These are phyloP conservation scores for Ascaphus truei DNA, from an alignment of 2,113 vertebrate species.

Conservation along the genomic window DNA sequence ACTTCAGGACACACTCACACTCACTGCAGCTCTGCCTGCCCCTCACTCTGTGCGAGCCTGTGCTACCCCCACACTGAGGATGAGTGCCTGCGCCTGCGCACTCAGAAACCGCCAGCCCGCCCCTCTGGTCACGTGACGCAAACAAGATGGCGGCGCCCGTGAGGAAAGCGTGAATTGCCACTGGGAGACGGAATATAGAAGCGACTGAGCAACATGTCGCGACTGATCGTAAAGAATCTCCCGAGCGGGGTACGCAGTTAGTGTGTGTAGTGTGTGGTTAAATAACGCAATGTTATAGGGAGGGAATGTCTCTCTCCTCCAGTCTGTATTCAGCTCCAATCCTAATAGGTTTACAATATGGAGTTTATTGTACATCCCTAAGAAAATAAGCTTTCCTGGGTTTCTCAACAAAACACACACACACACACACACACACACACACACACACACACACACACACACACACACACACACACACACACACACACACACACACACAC, in stretches of 20 bases:
- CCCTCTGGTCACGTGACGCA: conserved; percentile 18
- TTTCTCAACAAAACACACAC: too few species aligned
- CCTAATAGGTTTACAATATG: too few species aligned
- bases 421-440: too few species aligned
- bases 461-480: too few species aligned
- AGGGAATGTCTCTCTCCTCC: background rate
- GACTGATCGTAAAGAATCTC: conserved; percentile 92
- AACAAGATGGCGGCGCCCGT: conserved; percentile 60
- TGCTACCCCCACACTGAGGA: background rate
- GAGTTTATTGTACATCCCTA: too few species aligned
- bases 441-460: too few species aligned
- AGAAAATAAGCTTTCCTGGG: too few species aligned
- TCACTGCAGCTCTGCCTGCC: background rate
- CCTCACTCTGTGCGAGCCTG: background rate
- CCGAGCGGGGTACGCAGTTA: conserved; percentile 91
- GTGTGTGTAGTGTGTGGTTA: conserved; percentile 31
- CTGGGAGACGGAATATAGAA: rapidly evolving
- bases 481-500: too few species aligned
- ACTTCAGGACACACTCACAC: background rate
- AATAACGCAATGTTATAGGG: background rate
- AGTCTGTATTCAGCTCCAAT: background rate
- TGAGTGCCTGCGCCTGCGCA: background rate
- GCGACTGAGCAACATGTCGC: conserved; percentile 66
- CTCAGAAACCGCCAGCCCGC: too few species aligned
- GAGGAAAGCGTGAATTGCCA: background rate